Percentiles rank a stretch among this genome's conserved stretches.
Evolutionary conservation across 2,888 invertebrate genomes (phyloP).

Genomic region (Philereme vetulata): DNA sequence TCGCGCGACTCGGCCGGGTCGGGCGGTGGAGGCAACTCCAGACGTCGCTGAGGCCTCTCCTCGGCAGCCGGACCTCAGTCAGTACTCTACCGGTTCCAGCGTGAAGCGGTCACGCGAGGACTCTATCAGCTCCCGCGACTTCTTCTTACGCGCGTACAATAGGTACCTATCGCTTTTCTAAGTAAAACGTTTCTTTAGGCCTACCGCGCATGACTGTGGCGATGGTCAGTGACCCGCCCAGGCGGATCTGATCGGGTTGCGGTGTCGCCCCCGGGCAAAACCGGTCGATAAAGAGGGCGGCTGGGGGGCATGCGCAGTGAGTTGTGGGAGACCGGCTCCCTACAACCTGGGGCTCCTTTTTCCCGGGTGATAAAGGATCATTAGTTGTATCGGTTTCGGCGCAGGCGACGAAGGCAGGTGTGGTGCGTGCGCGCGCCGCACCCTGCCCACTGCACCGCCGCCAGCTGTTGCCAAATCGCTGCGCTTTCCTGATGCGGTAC

Average conservation of each 20-base stretch:
- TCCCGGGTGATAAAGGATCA: slow-evolving; percentile 3
- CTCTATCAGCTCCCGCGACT: slow-evolving; percentile 48
- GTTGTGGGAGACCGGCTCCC: neutral
- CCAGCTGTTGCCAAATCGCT: too few species aligned
- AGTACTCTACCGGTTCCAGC: slow-evolving; percentile 27
- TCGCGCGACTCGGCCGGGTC: slow-evolving; percentile 12
- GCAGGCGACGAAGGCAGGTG: slow-evolving; percentile 44
- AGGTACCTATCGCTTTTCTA: slow-evolving; percentile 33
- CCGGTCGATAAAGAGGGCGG: slow-evolving; percentile 21
- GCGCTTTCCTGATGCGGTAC: too few species aligned
- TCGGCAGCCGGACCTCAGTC: slow-evolving; percentile 30
- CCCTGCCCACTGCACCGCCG: neutral
- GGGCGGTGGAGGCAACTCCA: slow-evolving; percentile 42
- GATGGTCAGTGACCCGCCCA: slow-evolving; percentile 55
- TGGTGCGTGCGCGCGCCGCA: slow-evolving; percentile 47
- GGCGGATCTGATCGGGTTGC: slow-evolving; percentile 38
- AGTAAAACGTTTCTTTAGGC: slow-evolving; percentile 33
- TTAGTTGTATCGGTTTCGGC: slow-evolving; percentile 25
- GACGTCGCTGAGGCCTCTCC: slow-evolving; percentile 12
- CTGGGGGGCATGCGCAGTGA: slow-evolving; percentile 12
- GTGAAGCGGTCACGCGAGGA: slow-evolving; percentile 28
- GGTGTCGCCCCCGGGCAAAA: neutral
- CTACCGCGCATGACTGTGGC: slow-evolving; percentile 70
- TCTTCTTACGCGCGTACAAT: slow-evolving; percentile 58
- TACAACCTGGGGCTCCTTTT: neutral